phyloP scores from a whole-genome alignment of 2,113 vertebrate species.

The Mesembrinibis cayennensis region DNA sequence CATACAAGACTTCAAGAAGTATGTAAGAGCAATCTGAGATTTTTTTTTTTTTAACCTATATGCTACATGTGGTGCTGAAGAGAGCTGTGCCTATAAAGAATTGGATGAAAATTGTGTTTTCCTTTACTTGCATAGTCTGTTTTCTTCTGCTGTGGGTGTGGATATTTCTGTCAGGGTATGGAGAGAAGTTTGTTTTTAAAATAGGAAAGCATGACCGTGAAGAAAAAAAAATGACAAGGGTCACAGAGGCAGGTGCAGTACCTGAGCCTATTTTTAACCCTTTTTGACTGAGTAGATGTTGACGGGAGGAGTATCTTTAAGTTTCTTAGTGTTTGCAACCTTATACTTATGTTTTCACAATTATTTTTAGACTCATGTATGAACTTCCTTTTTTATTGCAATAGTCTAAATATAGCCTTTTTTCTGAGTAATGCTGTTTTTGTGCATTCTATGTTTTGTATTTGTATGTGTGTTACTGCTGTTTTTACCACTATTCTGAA shows the following conservation, averaged over 20 bases:
- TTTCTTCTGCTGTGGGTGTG: not conserved
- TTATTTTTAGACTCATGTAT: not conserved
- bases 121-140: not conserved
- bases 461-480: not conserved
- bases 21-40: not conserved
- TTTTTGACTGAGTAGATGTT: not conserved
- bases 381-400: constrained; percentile 5
- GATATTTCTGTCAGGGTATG: not conserved
- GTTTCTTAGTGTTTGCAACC: not conserved
- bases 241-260: not conserved
- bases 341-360: not conserved
- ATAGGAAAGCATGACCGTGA: not conserved
- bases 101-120: not conserved
- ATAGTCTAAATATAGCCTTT: not conserved
- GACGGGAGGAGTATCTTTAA: not conserved
- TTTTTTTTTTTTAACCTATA: not conserved
- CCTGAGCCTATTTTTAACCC: not conserved
- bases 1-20: not conserved
- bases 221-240: not conserved
- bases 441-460: not conserved
- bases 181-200: not conserved
- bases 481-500: not conserved
- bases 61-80: not conserved
- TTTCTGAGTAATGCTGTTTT: not conserved
- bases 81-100: not conserved